Conservation (phyloP, 1,140 invertebrate species). For the Ruditapes philippinarum region DNA sequence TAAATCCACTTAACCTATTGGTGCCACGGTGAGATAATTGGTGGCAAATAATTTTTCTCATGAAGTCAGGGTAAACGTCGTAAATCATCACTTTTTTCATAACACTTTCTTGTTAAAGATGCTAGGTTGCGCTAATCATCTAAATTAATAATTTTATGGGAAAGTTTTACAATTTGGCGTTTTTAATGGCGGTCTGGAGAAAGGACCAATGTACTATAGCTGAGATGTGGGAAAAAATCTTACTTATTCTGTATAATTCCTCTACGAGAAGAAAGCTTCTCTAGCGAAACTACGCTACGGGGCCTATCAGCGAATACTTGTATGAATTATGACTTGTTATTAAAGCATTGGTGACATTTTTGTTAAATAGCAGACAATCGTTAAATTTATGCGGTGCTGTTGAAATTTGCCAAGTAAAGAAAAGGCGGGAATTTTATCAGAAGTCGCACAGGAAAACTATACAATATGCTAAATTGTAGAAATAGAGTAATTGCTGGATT, state of each 20-base stretch:
- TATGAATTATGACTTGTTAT: conserved; percentile 15
- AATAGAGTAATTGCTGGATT: no score
- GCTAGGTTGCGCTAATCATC: background rate
- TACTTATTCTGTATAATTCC: background rate
- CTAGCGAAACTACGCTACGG: conserved; percentile 40
- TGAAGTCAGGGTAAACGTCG: background rate
- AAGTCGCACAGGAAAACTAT: background rate
- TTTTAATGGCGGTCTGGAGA: conserved; percentile 33
- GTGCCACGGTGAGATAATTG: conserved; percentile 10
- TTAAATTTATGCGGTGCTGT: conserved; percentile 33
- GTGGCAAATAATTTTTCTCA: conserved; percentile 26
- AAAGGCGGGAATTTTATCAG: conserved; percentile 36
- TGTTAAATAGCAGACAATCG: conserved; percentile 31
- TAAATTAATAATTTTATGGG: conserved; percentile 45
- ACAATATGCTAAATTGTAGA: no score
- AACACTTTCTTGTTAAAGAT: conserved; percentile 50
- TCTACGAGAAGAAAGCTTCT: background rate
- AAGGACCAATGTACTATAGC: background rate
- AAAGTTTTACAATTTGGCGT: conserved; percentile 33
- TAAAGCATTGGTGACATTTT: conserved; percentile 48
- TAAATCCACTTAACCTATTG: background rate
- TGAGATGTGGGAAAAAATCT: conserved; percentile 25
- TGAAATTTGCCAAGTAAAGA: background rate
- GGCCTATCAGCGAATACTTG: background rate
- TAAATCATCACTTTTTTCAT: conserved; percentile 47